These are phyloP conservation scores for Mastigias papua DNA, from an alignment of 30 jellyfish, hydroid and myxozoan species.

Conservation along the genomic window DNA sequence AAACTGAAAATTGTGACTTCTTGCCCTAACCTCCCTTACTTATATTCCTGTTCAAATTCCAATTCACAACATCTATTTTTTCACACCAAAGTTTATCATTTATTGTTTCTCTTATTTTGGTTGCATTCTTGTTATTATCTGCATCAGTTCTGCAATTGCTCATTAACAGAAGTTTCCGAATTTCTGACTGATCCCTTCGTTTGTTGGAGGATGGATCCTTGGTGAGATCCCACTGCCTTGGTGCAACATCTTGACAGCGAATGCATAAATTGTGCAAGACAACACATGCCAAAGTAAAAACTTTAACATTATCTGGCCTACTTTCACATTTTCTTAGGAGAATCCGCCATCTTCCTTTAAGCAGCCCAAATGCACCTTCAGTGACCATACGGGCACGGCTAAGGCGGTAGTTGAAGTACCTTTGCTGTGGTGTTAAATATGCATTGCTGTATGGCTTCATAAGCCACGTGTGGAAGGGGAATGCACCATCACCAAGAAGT, in stretches of 20 bases:
- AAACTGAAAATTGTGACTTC: conserved; percentile 13
- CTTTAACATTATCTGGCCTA: conserved; percentile 63
- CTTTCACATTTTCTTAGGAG: conserved; percentile 76
- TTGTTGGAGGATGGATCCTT: conserved; percentile 63
- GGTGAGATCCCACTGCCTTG: conserved; percentile 67
- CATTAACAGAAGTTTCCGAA: conserved; percentile 44
- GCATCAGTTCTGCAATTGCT: conserved; percentile 39
- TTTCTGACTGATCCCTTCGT: conserved; percentile 46
- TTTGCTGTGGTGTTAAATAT: conserved; percentile 48
- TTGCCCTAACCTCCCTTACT: conserved; percentile 48
- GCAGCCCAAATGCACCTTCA: conserved; percentile 73
- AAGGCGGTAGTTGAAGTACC: conserved; percentile 75
- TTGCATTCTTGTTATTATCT: conserved; percentile 47
- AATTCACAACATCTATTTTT: conserved; percentile 13
- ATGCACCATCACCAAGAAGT: conserved; percentile 77
- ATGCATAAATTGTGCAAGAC: conserved; percentile 73
- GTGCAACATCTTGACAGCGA: conserved; percentile 65
- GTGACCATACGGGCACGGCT: conserved; percentile 76
- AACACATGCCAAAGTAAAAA: conserved; percentile 71
- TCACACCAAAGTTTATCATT: conserved; percentile 46
- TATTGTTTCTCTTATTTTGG: conserved; percentile 26
- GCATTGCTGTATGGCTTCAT: conserved; percentile 79
- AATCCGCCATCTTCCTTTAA: conserved; percentile 61
- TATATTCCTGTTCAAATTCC: conserved; percentile 15
- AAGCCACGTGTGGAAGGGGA: conserved; percentile 74